phyloP scores from a whole-genome alignment of 2,113 vertebrate genomes.

The Crocuta crocuta region DNA sequence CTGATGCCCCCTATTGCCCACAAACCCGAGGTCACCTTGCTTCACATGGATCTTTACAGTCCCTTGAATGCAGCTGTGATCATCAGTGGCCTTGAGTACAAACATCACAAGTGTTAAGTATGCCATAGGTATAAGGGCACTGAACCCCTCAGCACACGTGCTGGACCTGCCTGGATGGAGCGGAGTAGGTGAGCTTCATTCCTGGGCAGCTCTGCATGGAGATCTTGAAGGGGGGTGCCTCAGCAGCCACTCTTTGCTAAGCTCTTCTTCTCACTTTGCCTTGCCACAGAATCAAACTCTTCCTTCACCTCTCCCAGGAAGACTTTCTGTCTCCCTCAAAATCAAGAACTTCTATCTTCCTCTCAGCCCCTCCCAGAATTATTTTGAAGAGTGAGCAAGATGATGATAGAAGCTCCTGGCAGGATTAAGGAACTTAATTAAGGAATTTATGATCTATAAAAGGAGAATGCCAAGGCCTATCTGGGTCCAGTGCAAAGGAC shows the following conservation, averaged over 20 bases:
- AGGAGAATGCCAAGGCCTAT: background rate
- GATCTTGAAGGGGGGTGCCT: background rate
- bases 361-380: background rate
- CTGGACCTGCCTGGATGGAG: background rate
- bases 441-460: background rate
- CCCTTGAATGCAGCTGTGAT: background rate
- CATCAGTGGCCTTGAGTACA: background rate
- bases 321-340: background rate
- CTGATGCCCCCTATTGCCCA: background rate
- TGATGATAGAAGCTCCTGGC: background rate
- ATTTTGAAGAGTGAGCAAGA: background rate
- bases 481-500: background rate
- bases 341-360: background rate
- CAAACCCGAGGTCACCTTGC: background rate
- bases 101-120: background rate
- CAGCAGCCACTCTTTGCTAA: rapidly evolving
- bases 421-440: background rate
- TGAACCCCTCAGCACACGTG: background rate
- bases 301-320: background rate
- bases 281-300: background rate
- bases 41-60: background rate
- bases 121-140: background rate
- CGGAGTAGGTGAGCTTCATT: too few species aligned
- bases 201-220: rapidly evolving
- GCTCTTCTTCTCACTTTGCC: background rate